Conservation (phyloP, 2,797 vertebrate genomes). For the Schizopygopsis pylzovi region DNA sequence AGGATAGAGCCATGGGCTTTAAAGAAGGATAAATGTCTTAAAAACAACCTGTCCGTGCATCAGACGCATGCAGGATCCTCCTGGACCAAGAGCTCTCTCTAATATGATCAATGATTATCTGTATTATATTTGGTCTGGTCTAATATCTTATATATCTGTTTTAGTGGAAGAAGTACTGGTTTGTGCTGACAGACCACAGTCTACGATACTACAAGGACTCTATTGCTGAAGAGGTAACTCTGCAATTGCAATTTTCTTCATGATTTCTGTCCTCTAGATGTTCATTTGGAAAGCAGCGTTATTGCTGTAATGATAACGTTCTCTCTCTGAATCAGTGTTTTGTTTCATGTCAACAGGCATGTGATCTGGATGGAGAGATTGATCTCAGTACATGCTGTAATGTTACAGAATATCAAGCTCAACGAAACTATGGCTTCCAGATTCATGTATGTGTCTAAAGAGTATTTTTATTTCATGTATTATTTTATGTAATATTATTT, state of each 20-base stretch:
- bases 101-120: not conserved
- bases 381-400: constrained; percentile 81
- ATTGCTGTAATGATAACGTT: not conserved
- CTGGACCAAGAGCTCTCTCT: not conserved
- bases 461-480: not conserved
- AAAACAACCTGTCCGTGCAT: not conserved
- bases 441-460: constrained; percentile 73
- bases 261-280: not conserved
- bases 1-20: constrained; percentile 44
- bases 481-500: not conserved
- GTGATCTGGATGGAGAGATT: constrained; percentile 84
- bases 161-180: constrained; percentile 87
- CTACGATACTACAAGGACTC: constrained; percentile 86
- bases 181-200: constrained; percentile 85
- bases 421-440: constrained; percentile 85
- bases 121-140: not conserved
- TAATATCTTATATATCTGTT: not conserved
- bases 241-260: not conserved
- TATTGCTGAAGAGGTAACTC: constrained; percentile 82
- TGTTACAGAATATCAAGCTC: constrained; percentile 84
- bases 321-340: not conserved
- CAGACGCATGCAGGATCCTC: constrained; percentile 7
- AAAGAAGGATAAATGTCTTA: constrained; percentile 44
- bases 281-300: not conserved
- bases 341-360: constrained; percentile 70